Conservation (phyloP, 1,140 invertebrate genomes). For the Drosophila micromelanica region DNA sequence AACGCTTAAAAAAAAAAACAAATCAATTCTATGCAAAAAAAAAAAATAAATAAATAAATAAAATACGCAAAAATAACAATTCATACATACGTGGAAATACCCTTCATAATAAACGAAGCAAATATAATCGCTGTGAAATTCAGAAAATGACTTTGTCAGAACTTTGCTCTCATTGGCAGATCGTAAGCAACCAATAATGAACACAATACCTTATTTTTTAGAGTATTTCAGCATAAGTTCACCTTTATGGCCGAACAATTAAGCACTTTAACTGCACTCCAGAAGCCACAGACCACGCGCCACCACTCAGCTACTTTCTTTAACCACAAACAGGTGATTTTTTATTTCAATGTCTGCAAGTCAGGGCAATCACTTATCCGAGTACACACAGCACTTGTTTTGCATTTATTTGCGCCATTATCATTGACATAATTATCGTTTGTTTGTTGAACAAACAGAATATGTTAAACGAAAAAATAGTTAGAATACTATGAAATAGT, state of each 20-base stretch:
- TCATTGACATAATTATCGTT: slow-evolving; percentile 63
- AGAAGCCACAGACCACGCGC: slow-evolving; percentile 45
- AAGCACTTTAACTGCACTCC: slow-evolving; percentile 41
- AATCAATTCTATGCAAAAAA: slow-evolving; percentile 6
- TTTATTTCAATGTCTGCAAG: neutral
- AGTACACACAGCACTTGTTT: slow-evolving; percentile 3
- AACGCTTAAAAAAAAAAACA: slow-evolving; percentile 37
- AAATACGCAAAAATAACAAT: neutral
- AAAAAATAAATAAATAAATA: too few relatives aligned
- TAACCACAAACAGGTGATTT: slow-evolving; percentile 45
- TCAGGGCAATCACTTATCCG: slow-evolving; percentile 29
- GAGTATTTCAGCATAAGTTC: slow-evolving; percentile 6
- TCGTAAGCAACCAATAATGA: too few relatives aligned
- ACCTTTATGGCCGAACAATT: slow-evolving; percentile 5
- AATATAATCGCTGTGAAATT: too few relatives aligned
- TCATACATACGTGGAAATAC: slow-evolving; percentile 2
- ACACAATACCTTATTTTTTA: neutral
- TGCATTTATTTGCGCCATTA: slow-evolving; percentile 33
- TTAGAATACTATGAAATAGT: slow-evolving; percentile 15
- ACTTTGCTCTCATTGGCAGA: too few relatives aligned
- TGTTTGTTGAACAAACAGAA: slow-evolving; percentile 28
- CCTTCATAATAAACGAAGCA: neutral
- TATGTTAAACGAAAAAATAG: neutral
- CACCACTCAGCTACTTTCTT: slow-evolving; percentile 66
- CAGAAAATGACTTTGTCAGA: too few relatives aligned